Conservation (phyloP, 2,113 vertebrate species). For the Ammodramus savannarum region DNA sequence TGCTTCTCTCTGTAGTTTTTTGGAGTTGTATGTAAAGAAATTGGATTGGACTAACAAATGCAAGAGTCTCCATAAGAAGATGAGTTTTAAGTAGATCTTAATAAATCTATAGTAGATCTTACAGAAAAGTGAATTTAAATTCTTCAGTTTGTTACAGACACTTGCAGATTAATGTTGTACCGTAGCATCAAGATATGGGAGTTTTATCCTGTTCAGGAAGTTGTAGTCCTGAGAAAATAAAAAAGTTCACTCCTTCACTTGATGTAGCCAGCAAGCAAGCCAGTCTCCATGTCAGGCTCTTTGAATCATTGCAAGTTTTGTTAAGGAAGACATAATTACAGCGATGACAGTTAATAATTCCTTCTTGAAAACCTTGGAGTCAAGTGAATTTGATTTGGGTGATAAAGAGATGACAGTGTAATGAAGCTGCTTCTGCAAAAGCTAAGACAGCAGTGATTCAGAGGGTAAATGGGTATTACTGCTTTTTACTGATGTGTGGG, state of each 20-base stretch:
- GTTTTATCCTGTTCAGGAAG: neutral
- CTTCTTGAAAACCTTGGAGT: neutral
- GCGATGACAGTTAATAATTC: neutral
- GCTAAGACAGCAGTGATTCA: neutral
- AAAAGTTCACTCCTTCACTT: neutral
- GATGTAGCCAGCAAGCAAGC: neutral
- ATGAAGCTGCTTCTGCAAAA: neutral
- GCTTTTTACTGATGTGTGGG: neutral
- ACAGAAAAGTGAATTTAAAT: neutral
- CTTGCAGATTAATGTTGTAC: neutral
- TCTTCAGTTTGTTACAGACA: neutral
- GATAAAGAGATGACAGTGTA: neutral
- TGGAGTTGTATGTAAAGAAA: neutral
- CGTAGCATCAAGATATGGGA: neutral
- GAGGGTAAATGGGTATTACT: neutral
- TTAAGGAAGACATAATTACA: slow-evolving; percentile 35
- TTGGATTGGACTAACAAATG: neutral
- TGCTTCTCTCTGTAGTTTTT: neutral
- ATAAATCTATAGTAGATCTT: neutral
- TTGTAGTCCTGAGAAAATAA: neutral
- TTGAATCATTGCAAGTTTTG: slow-evolving; percentile 1
- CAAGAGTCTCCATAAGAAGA: neutral
- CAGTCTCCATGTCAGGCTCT: neutral
- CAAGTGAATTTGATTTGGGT: slow-evolving; percentile 17
- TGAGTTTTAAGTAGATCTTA: neutral